Percentiles rank a stretch among this genome's conserved stretches.
Conservation (phyloP, 2,797 vertebrate species). For the Necrosyrtes monachus region DNA sequence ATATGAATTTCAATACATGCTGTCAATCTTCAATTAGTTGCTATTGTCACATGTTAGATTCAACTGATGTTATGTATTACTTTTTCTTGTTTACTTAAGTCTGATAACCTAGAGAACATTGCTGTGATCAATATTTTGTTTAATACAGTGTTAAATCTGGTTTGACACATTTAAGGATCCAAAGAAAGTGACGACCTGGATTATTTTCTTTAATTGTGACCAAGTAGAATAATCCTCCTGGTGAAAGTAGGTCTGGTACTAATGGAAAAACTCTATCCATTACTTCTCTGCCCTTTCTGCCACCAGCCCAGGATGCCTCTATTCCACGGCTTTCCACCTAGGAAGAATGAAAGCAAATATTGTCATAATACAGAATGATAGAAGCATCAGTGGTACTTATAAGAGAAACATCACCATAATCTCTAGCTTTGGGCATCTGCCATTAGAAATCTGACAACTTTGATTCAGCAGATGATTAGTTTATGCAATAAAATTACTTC, state of each 20-base stretch:
- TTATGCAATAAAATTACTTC: background rate
- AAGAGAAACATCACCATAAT: background rate
- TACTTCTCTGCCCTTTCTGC: slow-evolving; percentile 86
- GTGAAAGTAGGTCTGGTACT: slow-evolving; percentile 83
- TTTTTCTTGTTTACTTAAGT: background rate
- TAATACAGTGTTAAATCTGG: background rate
- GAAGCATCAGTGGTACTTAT: background rate
- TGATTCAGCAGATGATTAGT: background rate
- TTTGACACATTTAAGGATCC: background rate
- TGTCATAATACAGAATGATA: background rate
- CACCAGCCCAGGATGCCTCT: slow-evolving; percentile 92
- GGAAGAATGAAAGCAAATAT: background rate
- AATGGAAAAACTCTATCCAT: slow-evolving; percentile 89
- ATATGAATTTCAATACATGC: background rate
- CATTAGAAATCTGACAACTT: background rate
- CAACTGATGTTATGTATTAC: background rate
- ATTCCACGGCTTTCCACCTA: slow-evolving; percentile 87
- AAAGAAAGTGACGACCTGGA: slow-evolving; percentile 79
- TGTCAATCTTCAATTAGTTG: background rate
- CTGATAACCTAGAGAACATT: background rate
- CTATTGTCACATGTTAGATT: background rate
- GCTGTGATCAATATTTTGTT: background rate
- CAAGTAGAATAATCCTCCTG: slow-evolving; percentile 88
- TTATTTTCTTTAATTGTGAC: slow-evolving; percentile 89
- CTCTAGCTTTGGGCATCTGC: background rate